Evolutionary conservation across 2,888 invertebrate genomes (phyloP).

Genomic region (Branchellion lobata): DNA sequence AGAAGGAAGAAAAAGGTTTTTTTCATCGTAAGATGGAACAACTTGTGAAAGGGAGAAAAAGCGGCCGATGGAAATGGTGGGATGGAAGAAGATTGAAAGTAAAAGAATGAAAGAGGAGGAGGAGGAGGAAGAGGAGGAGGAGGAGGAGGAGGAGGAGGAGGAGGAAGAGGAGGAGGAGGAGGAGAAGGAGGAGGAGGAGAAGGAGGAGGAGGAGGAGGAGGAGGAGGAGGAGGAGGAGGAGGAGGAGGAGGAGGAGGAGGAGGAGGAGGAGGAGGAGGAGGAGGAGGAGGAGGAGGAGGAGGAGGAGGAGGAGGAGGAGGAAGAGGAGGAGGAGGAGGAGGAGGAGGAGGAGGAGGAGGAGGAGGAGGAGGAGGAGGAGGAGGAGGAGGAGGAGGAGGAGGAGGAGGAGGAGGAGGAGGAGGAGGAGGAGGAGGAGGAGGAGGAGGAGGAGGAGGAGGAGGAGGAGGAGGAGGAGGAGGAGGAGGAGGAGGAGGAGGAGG

Average conservation of each 20-base stretch:
- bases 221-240: neutral
- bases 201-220: neutral
- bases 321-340: no score
- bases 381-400: no score
- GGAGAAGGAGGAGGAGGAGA: neutral
- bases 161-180: constrained; percentile 9
- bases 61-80: neutral
- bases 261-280: neutral
- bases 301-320: neutral
- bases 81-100: neutral
- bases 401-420: no score
- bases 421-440: no score
- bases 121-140: constrained; percentile 13
- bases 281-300: neutral
- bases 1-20: no score
- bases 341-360: no score
- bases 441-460: no score
- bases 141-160: neutral
- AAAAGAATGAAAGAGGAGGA: constrained; percentile 2
- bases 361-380: no score
- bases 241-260: neutral
- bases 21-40: neutral
- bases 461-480: no score
- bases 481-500: no score
- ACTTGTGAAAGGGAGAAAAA: neutral